Conservation (phyloP, 2,113 vertebrate species). For the Antechinus flavipes region DNA sequence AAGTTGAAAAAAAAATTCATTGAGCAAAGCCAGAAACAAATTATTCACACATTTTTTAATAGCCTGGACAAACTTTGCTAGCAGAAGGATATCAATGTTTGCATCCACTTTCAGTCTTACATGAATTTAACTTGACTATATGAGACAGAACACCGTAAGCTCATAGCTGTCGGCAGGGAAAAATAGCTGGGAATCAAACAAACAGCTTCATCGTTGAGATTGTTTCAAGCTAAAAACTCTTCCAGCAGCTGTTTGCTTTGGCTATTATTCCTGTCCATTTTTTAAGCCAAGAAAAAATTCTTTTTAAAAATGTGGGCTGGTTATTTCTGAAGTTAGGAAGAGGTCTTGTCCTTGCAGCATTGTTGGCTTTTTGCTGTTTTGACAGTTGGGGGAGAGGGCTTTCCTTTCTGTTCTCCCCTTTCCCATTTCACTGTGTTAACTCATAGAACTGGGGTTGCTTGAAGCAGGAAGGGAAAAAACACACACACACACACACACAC, state of each 20-base stretch:
- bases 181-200: slow-evolving; percentile 89
- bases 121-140: slow-evolving; percentile 85
- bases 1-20: slow-evolving; percentile 31
- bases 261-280: slow-evolving; percentile 75
- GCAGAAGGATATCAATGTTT: slow-evolving; percentile 74
- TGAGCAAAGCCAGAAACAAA: slow-evolving; percentile 70
- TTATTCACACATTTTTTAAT: slow-evolving; percentile 66
- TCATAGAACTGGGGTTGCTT: slow-evolving; percentile 79
- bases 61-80: slow-evolving; percentile 58
- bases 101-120: slow-evolving; percentile 65
- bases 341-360: slow-evolving; percentile 85
- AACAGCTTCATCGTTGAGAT: slow-evolving; percentile 88
- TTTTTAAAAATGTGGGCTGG: slow-evolving; percentile 83
- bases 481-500: too few relatives aligned
- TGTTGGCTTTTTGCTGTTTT: slow-evolving; percentile 85
- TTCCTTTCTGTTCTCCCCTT: slow-evolving; percentile 67
- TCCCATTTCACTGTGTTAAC: slow-evolving; percentile 71
- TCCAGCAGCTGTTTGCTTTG: slow-evolving; percentile 91
- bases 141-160: slow-evolving; percentile 74
- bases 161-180: slow-evolving; percentile 87
- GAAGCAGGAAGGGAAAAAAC: slow-evolving; percentile 69
- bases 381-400: slow-evolving; percentile 85
- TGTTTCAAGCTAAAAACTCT: slow-evolving; percentile 89
- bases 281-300: slow-evolving; percentile 46
- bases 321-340: slow-evolving; percentile 89